These are phyloP conservation scores for Plemyria rubiginata DNA, from an alignment of 2,888 invertebrate genomes.

Conservation along the genomic window DNA sequence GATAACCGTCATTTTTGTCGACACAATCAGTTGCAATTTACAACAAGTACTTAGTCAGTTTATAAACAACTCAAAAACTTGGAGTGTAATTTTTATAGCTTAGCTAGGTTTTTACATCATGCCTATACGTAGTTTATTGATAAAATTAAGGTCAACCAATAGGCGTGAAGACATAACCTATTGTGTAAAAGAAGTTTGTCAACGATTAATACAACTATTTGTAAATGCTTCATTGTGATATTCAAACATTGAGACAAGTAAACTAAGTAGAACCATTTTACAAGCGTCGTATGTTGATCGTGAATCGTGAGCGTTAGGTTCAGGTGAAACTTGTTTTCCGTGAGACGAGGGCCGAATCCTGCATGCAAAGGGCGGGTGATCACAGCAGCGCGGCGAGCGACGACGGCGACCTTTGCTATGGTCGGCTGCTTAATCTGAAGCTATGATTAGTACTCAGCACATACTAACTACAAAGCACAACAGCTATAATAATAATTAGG, in stretches of 20 bases:
- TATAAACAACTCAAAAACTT: constrained; percentile 1
- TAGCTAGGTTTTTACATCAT: constrained; percentile 2
- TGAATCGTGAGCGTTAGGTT: too few species aligned
- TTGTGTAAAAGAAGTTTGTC: constrained; percentile 18
- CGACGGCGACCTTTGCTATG: constrained; percentile 11
- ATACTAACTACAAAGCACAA: not conserved
- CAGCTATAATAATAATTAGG: too few species aligned
- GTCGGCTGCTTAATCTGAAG: constrained; percentile 10
- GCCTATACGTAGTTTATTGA: constrained; percentile 4
- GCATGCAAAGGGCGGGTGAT: constrained; percentile 48
- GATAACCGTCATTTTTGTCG: constrained; percentile 36
- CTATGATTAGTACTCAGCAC: constrained; percentile 3
- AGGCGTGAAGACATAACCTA: constrained; percentile 12
- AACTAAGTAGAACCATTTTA: constrained; percentile 9
- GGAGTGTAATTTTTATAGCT: constrained; percentile 11
- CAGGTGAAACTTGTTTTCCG: constrained; percentile 62
- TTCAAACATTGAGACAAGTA: constrained; percentile 12
- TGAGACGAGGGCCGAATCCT: constrained; percentile 56
- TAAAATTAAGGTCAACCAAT: constrained; percentile 29
- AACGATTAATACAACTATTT: constrained; percentile 13
- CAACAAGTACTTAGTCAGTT: not conserved
- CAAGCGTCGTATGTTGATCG: constrained; percentile 39
- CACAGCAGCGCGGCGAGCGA: constrained; percentile 16
- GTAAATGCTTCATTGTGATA: constrained; percentile 19
- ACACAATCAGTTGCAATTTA: constrained; percentile 28